Base-by-base conservation (phyloP, 2,113 vertebrate species). In the Bubo blakistoni region DNA sequence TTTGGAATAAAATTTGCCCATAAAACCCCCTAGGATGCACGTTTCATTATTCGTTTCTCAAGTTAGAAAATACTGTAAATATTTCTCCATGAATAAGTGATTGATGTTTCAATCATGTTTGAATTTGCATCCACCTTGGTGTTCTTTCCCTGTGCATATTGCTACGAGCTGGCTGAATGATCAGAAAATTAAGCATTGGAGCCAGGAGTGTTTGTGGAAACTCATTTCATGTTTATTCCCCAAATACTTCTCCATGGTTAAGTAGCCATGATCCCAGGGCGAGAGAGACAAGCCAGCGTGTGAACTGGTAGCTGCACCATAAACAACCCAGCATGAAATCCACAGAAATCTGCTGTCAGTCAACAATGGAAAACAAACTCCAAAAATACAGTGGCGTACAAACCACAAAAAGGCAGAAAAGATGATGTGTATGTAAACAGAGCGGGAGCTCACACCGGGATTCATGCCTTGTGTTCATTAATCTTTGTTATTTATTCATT, bases 41-140 rank as follows among this genome's bases (percentile, higher is more conserved):
- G 3, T 67, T 74, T 83, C 79, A 52, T 88, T 67, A 55, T 81
- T 85, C 49, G 46, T 93, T 82, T 70, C 85, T 82, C 38, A 36
- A 59, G 76, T 38, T 17, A 51, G 67, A 52, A 61, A 88, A 51
- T 30, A 65, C 58, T 38, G 63, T 90, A 94, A 94, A 86, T 93
- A 96, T 80, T 90, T 92, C 51, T 78, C 72, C 2, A 20, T 36
- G 85, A 93, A 27, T 12, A 34, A 47, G 36, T 93, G 90, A 90
- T 71, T 90, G 86, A 94, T 84, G 69, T 54, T 86, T 91, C 92
- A 90, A 55, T 96, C 91, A 51, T 10, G 32, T 74, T 46, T 55
- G 47, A 71, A 86, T 90, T 91, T 83, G 42, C 91, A 83, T 90
- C 88, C 80, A 86, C 88, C 88, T 92, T 46, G 83, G 90, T 91